phyloP scores from a whole-genome alignment of 1,140 invertebrate species.

The Heliconius melpomene region DNA sequence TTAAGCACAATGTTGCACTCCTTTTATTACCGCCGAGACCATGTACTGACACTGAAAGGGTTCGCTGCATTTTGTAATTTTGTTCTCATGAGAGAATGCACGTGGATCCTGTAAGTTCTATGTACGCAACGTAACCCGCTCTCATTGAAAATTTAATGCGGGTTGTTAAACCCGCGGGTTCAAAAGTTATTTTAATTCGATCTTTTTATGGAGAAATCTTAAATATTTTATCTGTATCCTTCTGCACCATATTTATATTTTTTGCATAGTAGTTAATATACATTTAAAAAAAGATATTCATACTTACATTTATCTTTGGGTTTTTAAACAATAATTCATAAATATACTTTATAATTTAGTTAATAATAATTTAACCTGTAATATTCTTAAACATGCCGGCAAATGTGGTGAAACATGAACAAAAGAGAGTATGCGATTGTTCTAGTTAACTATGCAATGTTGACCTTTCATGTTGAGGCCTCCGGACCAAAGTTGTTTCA shows the following conservation, averaged over 20 bases:
- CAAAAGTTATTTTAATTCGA: too few relatives aligned
- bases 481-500: slow-evolving; percentile 4
- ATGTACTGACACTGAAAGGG: slow-evolving; percentile 4
- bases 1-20: slow-evolving; percentile 55
- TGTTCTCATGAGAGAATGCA: not conserved
- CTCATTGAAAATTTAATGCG: not conserved
- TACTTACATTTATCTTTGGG: too few relatives aligned
- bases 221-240: too few relatives aligned
- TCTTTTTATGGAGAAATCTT: too few relatives aligned
- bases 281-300: too few relatives aligned
- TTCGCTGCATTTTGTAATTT: slow-evolving; percentile 5
- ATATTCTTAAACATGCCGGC: not conserved
- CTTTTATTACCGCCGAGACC: slow-evolving; percentile 54
- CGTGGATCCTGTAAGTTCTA: not conserved
- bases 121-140: not conserved
- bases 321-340: too few relatives aligned
- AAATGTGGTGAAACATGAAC: not conserved
- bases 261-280: too few relatives aligned
- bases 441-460: slow-evolving; percentile 9
- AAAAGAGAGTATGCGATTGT: not conserved
- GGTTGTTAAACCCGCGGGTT: too few relatives aligned
- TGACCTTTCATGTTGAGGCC: slow-evolving; percentile 1
- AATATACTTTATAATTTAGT: too few relatives aligned
- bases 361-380: not conserved
- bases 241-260: too few relatives aligned